Conservation (phyloP, 1,140 invertebrate genomes). For the Leucophenga varia region DNA sequence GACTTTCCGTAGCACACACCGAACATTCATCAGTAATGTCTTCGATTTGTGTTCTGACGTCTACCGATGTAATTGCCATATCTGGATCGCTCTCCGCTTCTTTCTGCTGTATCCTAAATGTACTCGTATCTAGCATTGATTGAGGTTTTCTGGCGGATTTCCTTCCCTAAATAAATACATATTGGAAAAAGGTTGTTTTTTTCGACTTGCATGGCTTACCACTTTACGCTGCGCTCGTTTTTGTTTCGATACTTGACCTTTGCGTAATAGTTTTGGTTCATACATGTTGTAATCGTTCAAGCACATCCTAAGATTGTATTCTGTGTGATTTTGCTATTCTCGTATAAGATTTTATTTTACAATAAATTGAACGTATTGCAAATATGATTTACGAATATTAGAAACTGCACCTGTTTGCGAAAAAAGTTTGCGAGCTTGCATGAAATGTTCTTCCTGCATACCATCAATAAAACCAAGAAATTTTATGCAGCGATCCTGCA, state of each 20-base stretch:
- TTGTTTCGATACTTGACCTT: conserved; percentile 4
- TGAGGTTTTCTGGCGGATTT: neutral
- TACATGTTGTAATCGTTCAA: conserved; percentile 44
- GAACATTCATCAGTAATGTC: neutral
- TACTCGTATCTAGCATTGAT: too few species aligned
- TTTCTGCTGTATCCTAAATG: neutral
- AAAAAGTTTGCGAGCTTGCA: conserved; percentile 17
- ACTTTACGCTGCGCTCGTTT: neutral
- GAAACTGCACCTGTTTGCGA: neutral
- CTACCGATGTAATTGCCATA: neutral
- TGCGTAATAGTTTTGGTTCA: conserved; percentile 41
- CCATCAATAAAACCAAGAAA: conserved; percentile 41
- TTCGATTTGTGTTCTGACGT: neutral
- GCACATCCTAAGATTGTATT: conserved; percentile 47
- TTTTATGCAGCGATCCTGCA: conserved; percentile 36
- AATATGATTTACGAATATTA: neutral
- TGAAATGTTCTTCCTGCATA: conserved; percentile 41
- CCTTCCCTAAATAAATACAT: neutral
- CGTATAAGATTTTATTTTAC: neutral
- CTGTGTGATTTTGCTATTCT: conserved; percentile 14
- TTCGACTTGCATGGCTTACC: neutral
- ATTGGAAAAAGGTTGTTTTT: too few species aligned
- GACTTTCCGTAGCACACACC: too few species aligned
- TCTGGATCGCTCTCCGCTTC: neutral
- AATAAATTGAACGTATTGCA: neutral